phyloP scores from a whole-genome alignment of 2,113 vertebrate genomes.

The Elgaria multicarinata region DNA sequence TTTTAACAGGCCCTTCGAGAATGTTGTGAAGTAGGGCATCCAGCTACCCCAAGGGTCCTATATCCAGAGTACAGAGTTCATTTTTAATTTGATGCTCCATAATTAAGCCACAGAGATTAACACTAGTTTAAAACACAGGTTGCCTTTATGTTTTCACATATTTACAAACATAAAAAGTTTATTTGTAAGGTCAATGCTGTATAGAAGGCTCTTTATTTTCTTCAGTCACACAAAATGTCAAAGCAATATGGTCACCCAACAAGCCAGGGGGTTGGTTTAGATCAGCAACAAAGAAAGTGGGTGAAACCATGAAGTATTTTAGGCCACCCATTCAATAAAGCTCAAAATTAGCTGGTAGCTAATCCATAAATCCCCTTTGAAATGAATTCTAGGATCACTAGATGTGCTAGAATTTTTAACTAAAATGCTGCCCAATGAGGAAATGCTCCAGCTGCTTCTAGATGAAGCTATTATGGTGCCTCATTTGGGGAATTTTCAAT shows the following conservation, averaged over 20 bases:
- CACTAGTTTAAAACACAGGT: constrained; percentile 40
- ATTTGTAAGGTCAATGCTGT: constrained; percentile 64
- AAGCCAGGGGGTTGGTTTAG: constrained; percentile 27
- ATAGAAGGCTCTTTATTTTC: constrained; percentile 56
- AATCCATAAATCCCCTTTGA: neutral
- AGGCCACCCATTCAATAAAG: constrained; percentile 44
- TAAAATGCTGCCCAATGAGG: neutral
- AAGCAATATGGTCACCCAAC: constrained; percentile 47
- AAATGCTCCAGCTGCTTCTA: neutral
- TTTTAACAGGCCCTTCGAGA: constrained; percentile 51
- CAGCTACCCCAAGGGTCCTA: constrained; percentile 47
- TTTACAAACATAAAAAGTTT: constrained; percentile 61
- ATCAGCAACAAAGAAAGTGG: constrained; percentile 45
- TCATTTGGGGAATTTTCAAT: too few species aligned
- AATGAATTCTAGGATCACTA: neutral
- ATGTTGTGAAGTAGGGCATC: constrained; percentile 58
- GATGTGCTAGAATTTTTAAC: neutral
- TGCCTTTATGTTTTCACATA: constrained; percentile 60
- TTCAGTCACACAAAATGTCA: constrained; percentile 62
- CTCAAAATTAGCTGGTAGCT: neutral
- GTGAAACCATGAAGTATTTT: neutral
- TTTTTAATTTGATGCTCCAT: constrained; percentile 53
- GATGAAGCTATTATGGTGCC: too few species aligned
- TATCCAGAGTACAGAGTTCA: constrained; percentile 58
- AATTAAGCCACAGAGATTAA: constrained; percentile 61